A percentile compares a stretch with the other conserved stretches of the same genome.
These are phyloP conservation scores for Polypedilum pembai DNA, from an alignment of 1,140 invertebrate species.

Conservation along the genomic window DNA sequence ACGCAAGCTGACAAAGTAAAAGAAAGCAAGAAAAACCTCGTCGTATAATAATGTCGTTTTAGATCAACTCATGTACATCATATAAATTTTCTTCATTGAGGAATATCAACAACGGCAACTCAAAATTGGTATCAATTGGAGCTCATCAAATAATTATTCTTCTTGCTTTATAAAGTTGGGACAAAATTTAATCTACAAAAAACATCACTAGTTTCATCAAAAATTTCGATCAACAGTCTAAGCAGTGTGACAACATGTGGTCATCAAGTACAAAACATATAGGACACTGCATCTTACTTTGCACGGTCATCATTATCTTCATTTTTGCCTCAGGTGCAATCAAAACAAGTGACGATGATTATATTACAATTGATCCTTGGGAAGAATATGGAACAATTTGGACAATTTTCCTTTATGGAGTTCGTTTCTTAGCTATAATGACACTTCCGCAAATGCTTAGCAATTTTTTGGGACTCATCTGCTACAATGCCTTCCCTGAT, in stretches of 20 bases:
- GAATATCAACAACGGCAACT: not conserved
- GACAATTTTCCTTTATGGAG: constrained; percentile 65
- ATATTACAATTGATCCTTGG: constrained; percentile 67
- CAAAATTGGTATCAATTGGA: not conserved
- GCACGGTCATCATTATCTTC: constrained; percentile 66
- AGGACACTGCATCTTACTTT: constrained; percentile 69
- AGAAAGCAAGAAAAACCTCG: constrained; percentile 16
- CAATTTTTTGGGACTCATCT: constrained; percentile 82
- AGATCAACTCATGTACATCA: not conserved
- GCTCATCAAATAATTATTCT: not conserved
- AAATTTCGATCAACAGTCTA: too few species aligned
- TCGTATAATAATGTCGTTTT: not conserved
- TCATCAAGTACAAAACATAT: constrained; percentile 61
- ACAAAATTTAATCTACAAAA: not conserved
- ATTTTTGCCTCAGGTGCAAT: constrained; percentile 73
- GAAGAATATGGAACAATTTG: constrained; percentile 65
- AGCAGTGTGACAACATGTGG: constrained; percentile 43
- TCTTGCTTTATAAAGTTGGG: not conserved
- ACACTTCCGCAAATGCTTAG: constrained; percentile 84
- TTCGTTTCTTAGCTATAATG: constrained; percentile 76
- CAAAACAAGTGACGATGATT: constrained; percentile 53
- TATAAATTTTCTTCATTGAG: not conserved
- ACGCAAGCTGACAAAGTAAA: not conserved
- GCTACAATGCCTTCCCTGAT: constrained; percentile 93
- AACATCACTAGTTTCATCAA: too few species aligned